phyloP scores from a whole-genome alignment of 1,140 invertebrate genomes.

The Ctenoplectra terminalis region DNA sequence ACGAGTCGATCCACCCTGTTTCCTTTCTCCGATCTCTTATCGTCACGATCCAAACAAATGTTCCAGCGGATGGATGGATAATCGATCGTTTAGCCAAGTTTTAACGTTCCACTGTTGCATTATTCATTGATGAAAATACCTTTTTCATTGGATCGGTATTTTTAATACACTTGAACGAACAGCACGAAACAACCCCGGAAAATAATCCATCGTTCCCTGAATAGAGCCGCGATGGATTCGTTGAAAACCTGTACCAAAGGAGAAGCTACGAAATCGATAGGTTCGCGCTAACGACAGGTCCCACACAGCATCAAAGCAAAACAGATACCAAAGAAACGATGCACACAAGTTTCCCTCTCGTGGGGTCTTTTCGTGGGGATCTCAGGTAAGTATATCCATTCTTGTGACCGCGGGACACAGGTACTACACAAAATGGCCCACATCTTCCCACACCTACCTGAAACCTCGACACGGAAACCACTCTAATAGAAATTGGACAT shows the following conservation, averaged over 20 bases:
- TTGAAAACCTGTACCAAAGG: too few species aligned
- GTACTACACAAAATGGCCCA: conserved; percentile 69
- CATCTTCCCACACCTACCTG: conserved; percentile 69
- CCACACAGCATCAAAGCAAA: conserved; percentile 38
- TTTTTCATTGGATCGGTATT: neutral
- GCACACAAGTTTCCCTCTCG: conserved; percentile 29
- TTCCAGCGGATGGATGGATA: too few species aligned
- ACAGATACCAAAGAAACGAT: conserved; percentile 23
- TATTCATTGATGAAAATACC: too few species aligned
- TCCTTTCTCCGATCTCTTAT: neutral
- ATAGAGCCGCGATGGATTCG: neutral
- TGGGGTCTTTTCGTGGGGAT: neutral
- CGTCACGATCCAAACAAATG: neutral
- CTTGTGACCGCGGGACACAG: conserved; percentile 40
- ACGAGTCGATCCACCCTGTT: neutral
- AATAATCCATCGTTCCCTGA: neutral
- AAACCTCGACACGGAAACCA: neutral
- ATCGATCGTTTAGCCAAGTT: too few species aligned
- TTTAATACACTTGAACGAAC: neutral
- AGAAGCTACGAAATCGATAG: neutral
- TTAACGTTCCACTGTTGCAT: too few species aligned
- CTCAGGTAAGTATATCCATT: conserved; percentile 22
- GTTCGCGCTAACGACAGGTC: conserved; percentile 55
- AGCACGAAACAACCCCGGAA: neutral
- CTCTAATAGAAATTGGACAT: conserved; percentile 50